Evolutionary conservation across 2,888 invertebrate genomes (phyloP).

Genomic region (Drosophila paramelanica): DNA sequence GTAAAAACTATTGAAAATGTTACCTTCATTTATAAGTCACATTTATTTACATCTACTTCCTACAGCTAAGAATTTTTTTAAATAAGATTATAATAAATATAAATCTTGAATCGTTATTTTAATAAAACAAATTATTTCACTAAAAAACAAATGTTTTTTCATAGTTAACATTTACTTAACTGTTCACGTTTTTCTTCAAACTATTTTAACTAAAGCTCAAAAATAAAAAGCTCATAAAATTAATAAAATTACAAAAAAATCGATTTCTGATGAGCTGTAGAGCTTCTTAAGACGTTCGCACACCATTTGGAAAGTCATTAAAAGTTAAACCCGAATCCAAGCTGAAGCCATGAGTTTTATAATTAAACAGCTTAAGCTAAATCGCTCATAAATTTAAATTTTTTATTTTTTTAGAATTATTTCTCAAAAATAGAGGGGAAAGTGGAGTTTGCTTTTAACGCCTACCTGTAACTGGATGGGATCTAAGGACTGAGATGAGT

Average conservation of each 20-base stretch:
- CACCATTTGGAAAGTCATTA: constrained; percentile 37
- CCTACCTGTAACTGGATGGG: constrained; percentile 22
- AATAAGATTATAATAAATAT: neutral
- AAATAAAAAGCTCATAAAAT: constrained; percentile 13
- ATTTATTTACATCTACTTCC: too few species aligned
- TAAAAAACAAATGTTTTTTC: too few species aligned
- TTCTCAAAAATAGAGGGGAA: neutral
- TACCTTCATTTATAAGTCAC: too few species aligned
- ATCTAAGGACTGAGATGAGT: constrained; percentile 11
- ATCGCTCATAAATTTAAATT: constrained; percentile 22
- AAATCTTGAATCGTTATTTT: too few species aligned
- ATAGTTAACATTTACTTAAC: neutral
- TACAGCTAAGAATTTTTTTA: too few species aligned
- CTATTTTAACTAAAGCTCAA: neutral
- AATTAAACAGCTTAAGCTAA: constrained; percentile 30
- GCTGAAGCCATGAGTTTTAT: constrained; percentile 48
- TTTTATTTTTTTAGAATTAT: constrained; percentile 15
- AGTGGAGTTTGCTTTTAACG: constrained; percentile 7
- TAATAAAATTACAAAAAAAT: constrained; percentile 7
- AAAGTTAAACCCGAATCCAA: constrained; percentile 15
- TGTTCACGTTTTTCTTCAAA: neutral
- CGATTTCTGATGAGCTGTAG: constrained; percentile 20
- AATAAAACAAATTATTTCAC: too few species aligned
- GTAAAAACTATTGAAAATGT: neutral
- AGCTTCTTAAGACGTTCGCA: constrained; percentile 18